Percentiles rank a stretch among this genome's conserved stretches.
Conservation (phyloP, 2,888 invertebrate genomes). For the Ormyrus pomaceus region DNA sequence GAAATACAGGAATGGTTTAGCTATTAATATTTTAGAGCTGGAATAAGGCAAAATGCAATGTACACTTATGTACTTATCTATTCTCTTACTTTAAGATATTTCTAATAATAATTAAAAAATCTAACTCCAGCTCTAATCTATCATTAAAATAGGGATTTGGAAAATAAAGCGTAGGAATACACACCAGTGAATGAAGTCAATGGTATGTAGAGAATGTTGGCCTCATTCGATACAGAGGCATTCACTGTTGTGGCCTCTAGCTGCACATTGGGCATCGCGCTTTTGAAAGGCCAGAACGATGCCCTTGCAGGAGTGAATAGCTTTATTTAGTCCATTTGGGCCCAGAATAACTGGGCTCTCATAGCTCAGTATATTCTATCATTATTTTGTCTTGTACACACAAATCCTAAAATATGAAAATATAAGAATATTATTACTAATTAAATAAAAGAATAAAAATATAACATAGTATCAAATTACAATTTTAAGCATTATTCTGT, state of each 20-base stretch:
- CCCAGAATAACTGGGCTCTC: conserved; percentile 25
- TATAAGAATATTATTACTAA: neutral
- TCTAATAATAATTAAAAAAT: neutral
- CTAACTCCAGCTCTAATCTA: conserved; percentile 29
- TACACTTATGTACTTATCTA: neutral
- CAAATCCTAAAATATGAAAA: conserved; percentile 20
- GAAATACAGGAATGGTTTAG: conserved; percentile 10
- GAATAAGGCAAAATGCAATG: conserved; percentile 2
- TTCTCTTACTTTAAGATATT: no score
- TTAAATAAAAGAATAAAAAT: no score
- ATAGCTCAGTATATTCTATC: conserved; percentile 25
- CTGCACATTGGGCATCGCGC: conserved; percentile 48
- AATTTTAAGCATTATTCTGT: no score
- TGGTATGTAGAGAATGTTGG: conserved; percentile 65
- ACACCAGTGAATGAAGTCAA: conserved; percentile 68
- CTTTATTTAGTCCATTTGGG: conserved; percentile 22
- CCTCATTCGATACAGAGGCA: conserved; percentile 40
- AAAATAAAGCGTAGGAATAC: conserved; percentile 42
- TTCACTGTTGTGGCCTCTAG: conserved; percentile 31
- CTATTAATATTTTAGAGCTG: conserved; percentile 22
- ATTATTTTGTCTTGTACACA: neutral
- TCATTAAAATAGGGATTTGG: neutral
- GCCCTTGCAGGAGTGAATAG: conserved; percentile 37
- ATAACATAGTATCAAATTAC: no score
- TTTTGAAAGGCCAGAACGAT: conserved; percentile 28